Evolutionary conservation across 2,113 vertebrate species (phyloP).

Genomic region (Heloderma charlesbogerti): DNA sequence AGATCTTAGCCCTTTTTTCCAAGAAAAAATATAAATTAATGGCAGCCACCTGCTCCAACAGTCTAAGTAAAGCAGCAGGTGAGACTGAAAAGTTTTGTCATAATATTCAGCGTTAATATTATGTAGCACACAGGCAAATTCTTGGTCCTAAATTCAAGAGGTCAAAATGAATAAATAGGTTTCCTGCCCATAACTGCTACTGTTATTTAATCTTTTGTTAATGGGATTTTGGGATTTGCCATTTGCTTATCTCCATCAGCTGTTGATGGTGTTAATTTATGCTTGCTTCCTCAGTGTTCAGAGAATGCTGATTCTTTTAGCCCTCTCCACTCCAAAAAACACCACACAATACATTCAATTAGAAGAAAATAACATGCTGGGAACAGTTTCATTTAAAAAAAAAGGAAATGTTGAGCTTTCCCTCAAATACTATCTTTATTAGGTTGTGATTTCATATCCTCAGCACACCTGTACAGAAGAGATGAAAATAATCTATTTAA

Average conservation of each 20-base stretch:
- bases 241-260: background rate
- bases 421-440: background rate
- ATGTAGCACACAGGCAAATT: background rate
- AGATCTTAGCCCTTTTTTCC: slow-evolving; percentile 40
- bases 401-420: background rate
- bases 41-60: slow-evolving; percentile 7
- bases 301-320: slow-evolving; percentile 5
- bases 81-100: slow-evolving; percentile 23
- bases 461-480: background rate
- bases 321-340: background rate
- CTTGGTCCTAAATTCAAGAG: slow-evolving; percentile 6
- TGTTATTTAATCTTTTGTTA: slow-evolving; percentile 15
- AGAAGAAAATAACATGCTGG: background rate
- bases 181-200: slow-evolving; percentile 16
- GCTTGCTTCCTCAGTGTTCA: slow-evolving; percentile 10
- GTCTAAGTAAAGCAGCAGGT: slow-evolving; percentile 25
- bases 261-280: slow-evolving; percentile 40
- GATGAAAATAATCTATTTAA: background rate
- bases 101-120: slow-evolving; percentile 14
- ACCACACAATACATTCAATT: background rate
- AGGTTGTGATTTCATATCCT: background rate
- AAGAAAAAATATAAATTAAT: slow-evolving; percentile 29
- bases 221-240: slow-evolving; percentile 12
- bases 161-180: background rate
- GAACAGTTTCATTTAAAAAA: background rate